phyloP scores from a whole-genome alignment of 2,888 invertebrate genomes.

The Andricus quercusramuli region DNA sequence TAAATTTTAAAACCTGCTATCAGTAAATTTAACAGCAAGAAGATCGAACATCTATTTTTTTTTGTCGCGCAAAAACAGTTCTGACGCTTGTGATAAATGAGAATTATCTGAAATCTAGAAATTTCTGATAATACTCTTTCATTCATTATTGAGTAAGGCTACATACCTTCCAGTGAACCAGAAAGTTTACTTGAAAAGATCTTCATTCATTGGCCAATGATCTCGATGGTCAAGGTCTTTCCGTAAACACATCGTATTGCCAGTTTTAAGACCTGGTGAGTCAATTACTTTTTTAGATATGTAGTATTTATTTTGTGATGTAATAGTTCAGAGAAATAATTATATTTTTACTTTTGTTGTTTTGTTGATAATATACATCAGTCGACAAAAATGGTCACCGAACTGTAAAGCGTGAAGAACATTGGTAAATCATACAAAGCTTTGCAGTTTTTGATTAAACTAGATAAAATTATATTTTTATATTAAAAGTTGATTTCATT shows the following conservation, averaged over 20 bases:
- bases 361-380: neutral
- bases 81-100: neutral
- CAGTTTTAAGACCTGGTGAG: conserved; percentile 8
- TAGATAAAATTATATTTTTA: too few relatives aligned
- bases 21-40: neutral
- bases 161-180: conserved; percentile 2
- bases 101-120: neutral
- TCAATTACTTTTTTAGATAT: conserved; percentile 6
- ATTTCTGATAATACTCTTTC: conserved; percentile 7
- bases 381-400: neutral
- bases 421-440: neutral
- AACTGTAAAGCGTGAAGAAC: conserved; percentile 3
- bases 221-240: conserved; percentile 26
- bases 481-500: too few relatives aligned
- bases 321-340: conserved; percentile 6
- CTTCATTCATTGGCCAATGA: conserved; percentile 38
- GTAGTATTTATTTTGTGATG: conserved; percentile 5
- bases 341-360: neutral
- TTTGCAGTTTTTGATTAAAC: too few relatives aligned
- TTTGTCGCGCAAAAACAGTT: neutral
- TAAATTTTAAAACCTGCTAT: neutral
- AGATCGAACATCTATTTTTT: neutral
- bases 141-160: conserved; percentile 11
- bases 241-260: conserved; percentile 24
- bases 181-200: neutral